Conservation (phyloP, 2,888 invertebrate genomes). For the Odontocolon sp. region DNA sequence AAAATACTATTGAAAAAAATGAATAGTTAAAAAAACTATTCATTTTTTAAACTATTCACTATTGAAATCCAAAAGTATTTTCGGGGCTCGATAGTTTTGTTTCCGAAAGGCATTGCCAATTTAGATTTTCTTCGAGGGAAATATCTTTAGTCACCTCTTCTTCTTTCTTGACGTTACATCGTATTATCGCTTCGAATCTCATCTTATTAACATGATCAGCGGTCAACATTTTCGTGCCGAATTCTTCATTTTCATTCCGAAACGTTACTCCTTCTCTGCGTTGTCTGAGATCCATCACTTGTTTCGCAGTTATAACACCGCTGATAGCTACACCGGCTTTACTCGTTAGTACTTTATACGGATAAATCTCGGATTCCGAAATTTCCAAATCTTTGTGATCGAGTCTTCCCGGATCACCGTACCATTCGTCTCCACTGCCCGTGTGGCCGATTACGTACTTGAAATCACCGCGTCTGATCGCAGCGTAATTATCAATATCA, state of each 20-base stretch:
- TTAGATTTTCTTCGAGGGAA: too few relatives aligned
- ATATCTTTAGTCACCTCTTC: conserved; percentile 56
- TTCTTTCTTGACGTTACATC: conserved; percentile 67
- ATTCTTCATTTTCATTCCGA: conserved; percentile 16
- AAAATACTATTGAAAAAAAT: too few relatives aligned
- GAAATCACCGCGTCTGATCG: conserved; percentile 84
- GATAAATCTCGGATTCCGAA: conserved; percentile 63
- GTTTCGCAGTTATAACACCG: conserved; percentile 81
- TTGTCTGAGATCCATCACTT: conserved; percentile 72
- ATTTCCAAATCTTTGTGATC: conserved; percentile 79
- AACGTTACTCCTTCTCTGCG: conserved; percentile 72
- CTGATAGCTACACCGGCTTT: conserved; percentile 81
- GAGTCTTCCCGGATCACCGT: conserved; percentile 79
- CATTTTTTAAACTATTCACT: too few relatives aligned
- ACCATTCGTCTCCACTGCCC: conserved; percentile 78
- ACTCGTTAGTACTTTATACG: conserved; percentile 80
- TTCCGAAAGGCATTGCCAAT: too few relatives aligned
- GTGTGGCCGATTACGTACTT: conserved; percentile 85
- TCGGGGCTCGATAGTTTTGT: too few relatives aligned
- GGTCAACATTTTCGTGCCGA: conserved; percentile 62
- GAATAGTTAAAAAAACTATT: too few relatives aligned
- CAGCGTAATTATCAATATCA: conserved; percentile 82
- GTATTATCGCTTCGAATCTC: conserved; percentile 69
- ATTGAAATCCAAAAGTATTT: too few relatives aligned
- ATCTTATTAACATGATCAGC: conserved; percentile 66